phyloP scores from a whole-genome alignment of 1,140 invertebrate species.

The Odontomachus brunneus region DNA sequence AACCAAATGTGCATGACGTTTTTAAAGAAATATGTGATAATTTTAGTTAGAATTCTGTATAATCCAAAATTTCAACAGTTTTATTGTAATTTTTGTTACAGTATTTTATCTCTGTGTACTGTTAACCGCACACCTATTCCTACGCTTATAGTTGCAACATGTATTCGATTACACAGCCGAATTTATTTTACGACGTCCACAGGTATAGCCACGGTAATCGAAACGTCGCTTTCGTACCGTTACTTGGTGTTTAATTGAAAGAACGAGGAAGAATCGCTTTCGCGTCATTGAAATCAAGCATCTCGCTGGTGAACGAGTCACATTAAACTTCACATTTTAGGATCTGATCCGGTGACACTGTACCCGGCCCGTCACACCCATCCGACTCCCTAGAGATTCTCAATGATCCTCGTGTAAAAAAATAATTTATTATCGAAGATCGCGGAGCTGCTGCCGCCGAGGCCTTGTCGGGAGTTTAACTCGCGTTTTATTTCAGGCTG shows the following conservation, averaged over 20 bases:
- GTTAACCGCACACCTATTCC: background rate
- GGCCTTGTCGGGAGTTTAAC: slow-evolving; percentile 49
- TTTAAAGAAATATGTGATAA: no score
- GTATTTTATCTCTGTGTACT: no score
- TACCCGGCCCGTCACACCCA: background rate
- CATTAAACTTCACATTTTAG: slow-evolving; percentile 31
- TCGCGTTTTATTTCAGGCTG: slow-evolving; percentile 59
- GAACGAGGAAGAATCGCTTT: background rate
- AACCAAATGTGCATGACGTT: no score
- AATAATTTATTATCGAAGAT: slow-evolving; percentile 34
- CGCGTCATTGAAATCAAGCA: background rate
- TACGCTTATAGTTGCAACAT: background rate
- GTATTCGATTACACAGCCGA: background rate
- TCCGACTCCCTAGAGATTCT: slow-evolving; percentile 3
- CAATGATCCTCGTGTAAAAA: slow-evolving; percentile 32
- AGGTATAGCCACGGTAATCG: no score
- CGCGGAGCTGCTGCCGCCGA: background rate
- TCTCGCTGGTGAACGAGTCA: background rate
- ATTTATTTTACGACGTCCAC: background rate
- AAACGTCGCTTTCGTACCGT: no score
- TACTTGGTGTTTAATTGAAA: background rate
- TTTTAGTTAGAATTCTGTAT: no score
- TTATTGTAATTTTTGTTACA: no score
- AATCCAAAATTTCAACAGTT: no score
- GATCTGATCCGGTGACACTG: slow-evolving; percentile 17